Evolutionary conservation across 2,113 vertebrate genomes (phyloP).

Genomic region (Channa argus): DNA sequence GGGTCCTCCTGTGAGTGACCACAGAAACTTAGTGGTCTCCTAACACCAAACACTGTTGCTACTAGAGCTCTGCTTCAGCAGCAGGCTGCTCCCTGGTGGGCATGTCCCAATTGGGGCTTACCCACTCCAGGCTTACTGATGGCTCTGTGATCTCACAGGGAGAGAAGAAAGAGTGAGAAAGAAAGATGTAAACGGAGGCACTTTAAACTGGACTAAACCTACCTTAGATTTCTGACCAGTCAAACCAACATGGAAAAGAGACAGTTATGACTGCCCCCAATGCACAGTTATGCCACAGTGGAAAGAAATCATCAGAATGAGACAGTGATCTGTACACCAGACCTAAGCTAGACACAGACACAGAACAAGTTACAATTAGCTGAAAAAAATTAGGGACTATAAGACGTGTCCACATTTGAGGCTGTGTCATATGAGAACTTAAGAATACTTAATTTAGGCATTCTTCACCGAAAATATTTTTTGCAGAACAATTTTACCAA

Average conservation of each 20-base stretch:
- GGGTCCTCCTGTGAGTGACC: conserved; percentile 41
- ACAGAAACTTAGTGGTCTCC: conserved; percentile 57
- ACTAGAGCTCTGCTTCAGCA: conserved; percentile 48
- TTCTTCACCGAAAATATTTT: background rate
- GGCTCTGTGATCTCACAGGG: conserved; percentile 35
- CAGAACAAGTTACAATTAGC: background rate
- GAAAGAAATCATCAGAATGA: background rate
- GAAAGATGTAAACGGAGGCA: background rate
- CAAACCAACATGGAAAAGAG: too few species aligned
- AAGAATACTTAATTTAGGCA: background rate
- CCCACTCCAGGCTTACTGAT: conserved; percentile 26
- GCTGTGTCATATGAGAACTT: background rate
- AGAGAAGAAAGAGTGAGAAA: background rate
- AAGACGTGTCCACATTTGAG: background rate
- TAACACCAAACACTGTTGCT: conserved; percentile 53
- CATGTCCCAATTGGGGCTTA: conserved; percentile 50
- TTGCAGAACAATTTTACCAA: background rate
- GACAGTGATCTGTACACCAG: background rate
- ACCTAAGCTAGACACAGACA: background rate
- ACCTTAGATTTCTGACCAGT: background rate
- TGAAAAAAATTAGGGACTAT: background rate
- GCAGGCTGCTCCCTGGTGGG: conserved; percentile 72
- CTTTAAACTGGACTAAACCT: background rate
- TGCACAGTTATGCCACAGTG: background rate
- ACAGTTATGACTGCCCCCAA: background rate